phyloP scores from a whole-genome alignment of 2,113 vertebrate genomes.

The Eurystomus gularis region DNA sequence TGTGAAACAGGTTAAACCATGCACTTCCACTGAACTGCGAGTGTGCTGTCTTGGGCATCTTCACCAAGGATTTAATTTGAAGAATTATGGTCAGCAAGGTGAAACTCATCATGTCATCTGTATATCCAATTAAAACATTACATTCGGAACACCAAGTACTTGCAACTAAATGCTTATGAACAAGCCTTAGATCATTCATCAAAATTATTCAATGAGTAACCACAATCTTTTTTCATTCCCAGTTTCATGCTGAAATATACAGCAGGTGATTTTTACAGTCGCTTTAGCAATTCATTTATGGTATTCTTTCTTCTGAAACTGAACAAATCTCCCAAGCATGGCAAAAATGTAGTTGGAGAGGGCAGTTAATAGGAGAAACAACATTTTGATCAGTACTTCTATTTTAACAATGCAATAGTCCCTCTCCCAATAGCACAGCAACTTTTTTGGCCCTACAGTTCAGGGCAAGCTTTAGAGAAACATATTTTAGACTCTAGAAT shows the following conservation, averaged over 20 bases:
- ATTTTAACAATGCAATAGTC: not conserved
- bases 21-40: slow-evolving; percentile 1
- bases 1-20: slow-evolving; percentile 15
- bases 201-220: slow-evolving; percentile 52
- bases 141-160: slow-evolving; percentile 8
- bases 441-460: not conserved
- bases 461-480: not conserved
- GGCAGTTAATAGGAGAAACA: not conserved
- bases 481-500: not conserved
- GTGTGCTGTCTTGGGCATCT: not conserved
- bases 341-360: not conserved
- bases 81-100: slow-evolving; percentile 28
- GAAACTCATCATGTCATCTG: slow-evolving; percentile 28
- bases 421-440: not conserved
- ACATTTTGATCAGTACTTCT: not conserved
- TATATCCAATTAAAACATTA: slow-evolving; percentile 14
- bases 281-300: slow-evolving; percentile 35
- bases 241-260: not conserved
- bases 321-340: not conserved
- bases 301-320: not conserved
- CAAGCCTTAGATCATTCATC: slow-evolving; percentile 36
- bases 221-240: not conserved
- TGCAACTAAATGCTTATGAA: slow-evolving; percentile 12
- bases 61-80: not conserved
- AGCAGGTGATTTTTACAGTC: slow-evolving; percentile 6